A percentile compares a stretch with the other conserved stretches of the same genome.
Conservation (phyloP, 35 echinoderm and acorn worm species). For the Apostichopus japonicus region DNA sequence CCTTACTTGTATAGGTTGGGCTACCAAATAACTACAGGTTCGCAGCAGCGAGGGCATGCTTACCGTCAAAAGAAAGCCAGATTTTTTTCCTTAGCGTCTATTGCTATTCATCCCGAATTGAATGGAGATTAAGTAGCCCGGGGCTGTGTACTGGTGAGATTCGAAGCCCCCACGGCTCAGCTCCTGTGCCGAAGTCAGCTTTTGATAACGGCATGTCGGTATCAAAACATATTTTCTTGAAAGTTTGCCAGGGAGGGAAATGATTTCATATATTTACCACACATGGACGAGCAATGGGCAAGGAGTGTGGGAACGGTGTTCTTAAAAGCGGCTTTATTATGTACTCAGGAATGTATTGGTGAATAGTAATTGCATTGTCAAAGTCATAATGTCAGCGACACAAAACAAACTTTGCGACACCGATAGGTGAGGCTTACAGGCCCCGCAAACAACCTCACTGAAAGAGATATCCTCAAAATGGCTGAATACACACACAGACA, state of each 20-base stretch:
- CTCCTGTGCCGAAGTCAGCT: not conserved
- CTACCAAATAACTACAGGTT: no score
- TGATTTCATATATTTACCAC: not conserved
- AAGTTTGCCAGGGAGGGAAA: not conserved
- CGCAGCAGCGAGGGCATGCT: no score
- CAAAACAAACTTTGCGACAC: constrained; percentile 22
- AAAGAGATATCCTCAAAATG: constrained; percentile 15
- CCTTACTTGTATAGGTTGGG: no score
- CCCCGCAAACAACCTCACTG: constrained; percentile 16
- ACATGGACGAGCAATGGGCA: constrained; percentile 1
- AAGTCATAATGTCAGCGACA: constrained; percentile 39
- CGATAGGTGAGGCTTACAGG: constrained; percentile 28
- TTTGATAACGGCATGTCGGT: constrained; percentile 3
- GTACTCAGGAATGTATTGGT: constrained; percentile 20
- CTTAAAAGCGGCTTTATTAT: not conserved
- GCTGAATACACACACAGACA: not conserved
- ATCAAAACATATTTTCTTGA: constrained; percentile 47
- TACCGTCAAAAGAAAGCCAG: no score
- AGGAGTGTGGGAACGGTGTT: constrained; percentile 31
- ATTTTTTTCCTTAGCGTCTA: not conserved
- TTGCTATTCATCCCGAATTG: not conserved
- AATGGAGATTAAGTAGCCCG: constrained; percentile 11
- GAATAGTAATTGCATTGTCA: constrained; percentile 33
- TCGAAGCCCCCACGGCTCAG: constrained; percentile 6
- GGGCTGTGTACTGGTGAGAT: constrained; percentile 21